Conservation (phyloP, 2,888 invertebrate species). For the Heliconius ismenius region DNA sequence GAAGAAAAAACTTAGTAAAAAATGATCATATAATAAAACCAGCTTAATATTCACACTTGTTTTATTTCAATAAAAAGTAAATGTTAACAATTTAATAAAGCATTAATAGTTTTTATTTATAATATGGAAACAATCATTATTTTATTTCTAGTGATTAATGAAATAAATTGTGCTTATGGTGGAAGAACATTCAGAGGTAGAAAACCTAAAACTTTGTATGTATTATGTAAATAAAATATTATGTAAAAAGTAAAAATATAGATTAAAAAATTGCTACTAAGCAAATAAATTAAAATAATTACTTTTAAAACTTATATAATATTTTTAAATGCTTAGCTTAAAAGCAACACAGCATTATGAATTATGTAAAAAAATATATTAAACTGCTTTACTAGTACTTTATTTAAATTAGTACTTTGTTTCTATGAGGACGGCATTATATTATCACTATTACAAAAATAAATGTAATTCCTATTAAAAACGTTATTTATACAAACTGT, state of each 20-base stretch:
- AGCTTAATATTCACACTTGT: conserved; percentile 32
- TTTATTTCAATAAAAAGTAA: conserved; percentile 39
- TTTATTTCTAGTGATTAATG: neutral
- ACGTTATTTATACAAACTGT: neutral
- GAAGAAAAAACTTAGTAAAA: conserved; percentile 65
- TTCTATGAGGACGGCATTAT: conserved; percentile 11
- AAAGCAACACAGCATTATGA: neutral
- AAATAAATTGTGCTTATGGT: neutral
- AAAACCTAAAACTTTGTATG: neutral
- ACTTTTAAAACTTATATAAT: neutral
- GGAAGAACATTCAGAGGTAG: conserved; percentile 17
- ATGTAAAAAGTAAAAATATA: neutral
- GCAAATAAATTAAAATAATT: neutral
- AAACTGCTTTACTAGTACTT: neutral
- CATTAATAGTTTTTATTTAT: conserved; percentile 16
- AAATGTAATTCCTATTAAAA: neutral
- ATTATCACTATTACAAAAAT: conserved; percentile 5
- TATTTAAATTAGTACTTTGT: neutral
- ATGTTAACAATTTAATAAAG: conserved; percentile 26
- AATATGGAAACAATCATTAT: conserved; percentile 16
- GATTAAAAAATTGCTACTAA: neutral
- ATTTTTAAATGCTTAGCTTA: conserved; percentile 7
- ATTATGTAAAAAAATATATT: conserved; percentile 3
- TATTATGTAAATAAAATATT: neutral
- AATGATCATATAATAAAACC: conserved; percentile 46